phyloP scores from a whole-genome alignment of 2,113 vertebrate species.

The Oplegnathus fasciatus region DNA sequence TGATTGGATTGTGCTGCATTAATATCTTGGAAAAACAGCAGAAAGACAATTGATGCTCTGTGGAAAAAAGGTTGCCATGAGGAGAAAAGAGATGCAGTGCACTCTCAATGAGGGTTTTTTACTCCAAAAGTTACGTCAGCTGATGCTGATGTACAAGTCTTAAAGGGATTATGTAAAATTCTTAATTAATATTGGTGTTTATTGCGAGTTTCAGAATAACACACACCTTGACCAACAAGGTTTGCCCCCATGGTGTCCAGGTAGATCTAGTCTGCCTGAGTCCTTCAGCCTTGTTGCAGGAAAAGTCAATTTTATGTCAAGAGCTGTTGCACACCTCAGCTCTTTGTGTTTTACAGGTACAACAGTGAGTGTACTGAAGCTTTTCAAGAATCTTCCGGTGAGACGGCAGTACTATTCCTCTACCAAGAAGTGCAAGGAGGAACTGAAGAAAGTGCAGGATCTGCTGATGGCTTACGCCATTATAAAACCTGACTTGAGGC shows the following conservation, averaged over 20 bases:
- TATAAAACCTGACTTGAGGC: slow-evolving; percentile 92
- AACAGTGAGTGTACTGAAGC: slow-evolving; percentile 89
- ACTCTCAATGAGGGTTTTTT: background rate
- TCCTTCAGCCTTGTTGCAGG: background rate
- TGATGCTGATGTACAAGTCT: background rate
- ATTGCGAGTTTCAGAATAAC: background rate
- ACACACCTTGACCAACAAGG: background rate
- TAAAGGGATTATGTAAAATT: background rate
- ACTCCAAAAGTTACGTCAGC: too few species aligned
- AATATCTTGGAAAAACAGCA: background rate
- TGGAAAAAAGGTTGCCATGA: background rate
- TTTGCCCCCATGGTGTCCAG: too few species aligned
- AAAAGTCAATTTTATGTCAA: background rate
- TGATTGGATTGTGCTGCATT: background rate
- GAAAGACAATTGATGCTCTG: background rate
- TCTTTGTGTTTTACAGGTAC: slow-evolving; percentile 87
- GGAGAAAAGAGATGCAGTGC: background rate
- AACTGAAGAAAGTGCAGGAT: slow-evolving; percentile 93
- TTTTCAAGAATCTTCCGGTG: slow-evolving; percentile 97
- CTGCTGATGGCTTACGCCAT: slow-evolving; percentile 91
- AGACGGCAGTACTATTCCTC: slow-evolving; percentile 94
- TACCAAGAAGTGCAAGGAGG: slow-evolving; percentile 94
- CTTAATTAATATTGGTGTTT: background rate
- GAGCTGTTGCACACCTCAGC: background rate
- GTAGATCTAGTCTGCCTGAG: background rate